Evolutionary conservation across 2,888 invertebrate species (phyloP).

Genomic region (Dinocampus coccinellae): DNA sequence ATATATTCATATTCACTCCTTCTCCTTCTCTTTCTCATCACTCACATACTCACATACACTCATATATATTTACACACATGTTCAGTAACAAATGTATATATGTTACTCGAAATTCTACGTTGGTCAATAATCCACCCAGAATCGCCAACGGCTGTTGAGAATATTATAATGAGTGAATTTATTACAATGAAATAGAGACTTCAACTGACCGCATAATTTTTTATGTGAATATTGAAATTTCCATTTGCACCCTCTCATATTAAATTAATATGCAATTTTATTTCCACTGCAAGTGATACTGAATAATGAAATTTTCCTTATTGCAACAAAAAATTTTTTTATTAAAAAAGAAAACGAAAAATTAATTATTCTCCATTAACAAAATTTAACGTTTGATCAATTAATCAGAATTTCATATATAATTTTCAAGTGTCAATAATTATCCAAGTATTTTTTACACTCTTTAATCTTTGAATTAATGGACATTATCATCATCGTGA

Average conservation of each 20-base stretch:
- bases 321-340: too few species aligned
- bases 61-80: not conserved
- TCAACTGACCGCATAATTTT: not conserved
- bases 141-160: slow-evolving; percentile 9
- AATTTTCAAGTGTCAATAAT: too few species aligned
- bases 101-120: slow-evolving; percentile 1
- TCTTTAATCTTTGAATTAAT: too few species aligned
- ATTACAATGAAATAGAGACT: not conserved
- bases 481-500: too few species aligned
- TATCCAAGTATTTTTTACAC: too few species aligned
- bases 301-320: too few species aligned
- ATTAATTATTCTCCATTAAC: not conserved
- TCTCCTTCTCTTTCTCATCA: too few species aligned
- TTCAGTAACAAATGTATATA: not conserved
- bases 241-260: not conserved
- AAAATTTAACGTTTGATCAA: not conserved
- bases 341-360: too few species aligned
- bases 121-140: slow-evolving; percentile 19
- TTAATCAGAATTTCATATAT: not conserved
- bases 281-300: not conserved
- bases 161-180: slow-evolving; percentile 16
- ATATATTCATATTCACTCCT: too few species aligned
- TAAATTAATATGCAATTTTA: not conserved
- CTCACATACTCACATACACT: not conserved
- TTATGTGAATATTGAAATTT: not conserved